Base-by-base conservation (phyloP, 2,797 vertebrate genomes). In the Ibycter americanus region DNA sequence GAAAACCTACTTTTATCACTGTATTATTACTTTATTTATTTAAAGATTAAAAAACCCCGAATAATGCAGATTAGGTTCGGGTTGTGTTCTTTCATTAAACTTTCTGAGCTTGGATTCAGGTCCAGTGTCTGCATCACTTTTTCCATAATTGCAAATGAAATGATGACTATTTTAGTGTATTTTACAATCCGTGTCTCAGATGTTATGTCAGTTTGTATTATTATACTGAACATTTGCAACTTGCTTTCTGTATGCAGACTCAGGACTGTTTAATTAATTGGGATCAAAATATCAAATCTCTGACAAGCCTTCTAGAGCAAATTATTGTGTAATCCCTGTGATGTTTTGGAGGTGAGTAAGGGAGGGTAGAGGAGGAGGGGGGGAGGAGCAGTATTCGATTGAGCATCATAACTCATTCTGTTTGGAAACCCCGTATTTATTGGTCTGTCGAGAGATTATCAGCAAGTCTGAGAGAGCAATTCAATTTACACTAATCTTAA, bases 401-500 rank as follows among this genome's bases (percentile, higher is more conserved):
- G 56, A 81, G 31, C 23, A 40, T n/a, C 11, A 16, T 81, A 92
- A 68, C 12, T 89, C 56, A 87, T 88, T 70, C 87, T 95, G 46
- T 91, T 93, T 91, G 25, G 40, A 67, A 95, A 68, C 21, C 13
- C 46, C 11, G 2, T 85, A 63, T 96, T 93, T 96, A 83, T 85
- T 94, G 25, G 47, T 87, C 63, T 95, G 15, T 95, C 88, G 70
- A 88, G 84, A 6, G n/a, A 92, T 87, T 87, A 96, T 79, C 83
- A 82, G 49, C 42, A 88, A 88, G 80, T 91, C 52, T 88, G 87
- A 96, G 73, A 63, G 32, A 46, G 42, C 9, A 58, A 83, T 92
- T 95, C n/a, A 68, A 77, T 97, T 97, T 93, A 74, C 77, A 74
- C 59, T 93, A 42, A 91, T 95, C 77, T 91, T 95, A 96, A 84